Percentiles rank a stretch among this genome's conserved stretches.
Conservation (phyloP, 92 coral and sea anemone genomes). For the Zoanthus sociatus region DNA sequence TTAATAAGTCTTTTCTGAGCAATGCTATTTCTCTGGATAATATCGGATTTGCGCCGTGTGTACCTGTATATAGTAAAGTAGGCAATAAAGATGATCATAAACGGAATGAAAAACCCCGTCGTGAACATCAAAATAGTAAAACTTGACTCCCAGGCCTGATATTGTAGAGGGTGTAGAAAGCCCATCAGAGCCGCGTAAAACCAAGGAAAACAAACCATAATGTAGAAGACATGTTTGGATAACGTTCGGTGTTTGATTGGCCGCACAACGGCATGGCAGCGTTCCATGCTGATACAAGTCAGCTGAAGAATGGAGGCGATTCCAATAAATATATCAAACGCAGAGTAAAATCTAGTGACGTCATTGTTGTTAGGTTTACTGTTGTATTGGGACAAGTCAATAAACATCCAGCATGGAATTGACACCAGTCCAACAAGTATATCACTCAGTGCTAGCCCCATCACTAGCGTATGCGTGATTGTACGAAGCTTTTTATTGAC, state of each 20-base stretch:
- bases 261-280: constrained; percentile 88
- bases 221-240: constrained; percentile 64
- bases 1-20: constrained; percentile 57
- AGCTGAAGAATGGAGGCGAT: constrained; percentile 86
- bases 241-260: constrained; percentile 85
- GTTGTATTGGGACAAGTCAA: constrained; percentile 55
- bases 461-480: constrained; percentile 76
- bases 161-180: constrained; percentile 80
- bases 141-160: constrained; percentile 67
- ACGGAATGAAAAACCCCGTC: constrained; percentile 78
- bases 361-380: constrained; percentile 37
- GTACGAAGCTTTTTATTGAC: constrained; percentile 85
- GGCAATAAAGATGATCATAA: constrained; percentile 68
- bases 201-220: constrained; percentile 80
- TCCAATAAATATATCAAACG: constrained; percentile 88
- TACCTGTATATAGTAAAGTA: constrained; percentile 67
- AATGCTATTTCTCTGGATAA: constrained; percentile 41
- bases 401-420: constrained; percentile 86
- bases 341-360: constrained; percentile 71
- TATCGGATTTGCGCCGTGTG: constrained; percentile 56
- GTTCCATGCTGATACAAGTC: constrained; percentile 86
- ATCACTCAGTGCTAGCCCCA: constrained; percentile 82
- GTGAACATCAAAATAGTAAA: constrained; percentile 77
- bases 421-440: constrained; percentile 84
- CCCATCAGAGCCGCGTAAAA: constrained; percentile 75